These are phyloP conservation scores for Hyperopisus bebe DNA, from an alignment of 2,113 vertebrate genomes.

Conservation along the genomic window DNA sequence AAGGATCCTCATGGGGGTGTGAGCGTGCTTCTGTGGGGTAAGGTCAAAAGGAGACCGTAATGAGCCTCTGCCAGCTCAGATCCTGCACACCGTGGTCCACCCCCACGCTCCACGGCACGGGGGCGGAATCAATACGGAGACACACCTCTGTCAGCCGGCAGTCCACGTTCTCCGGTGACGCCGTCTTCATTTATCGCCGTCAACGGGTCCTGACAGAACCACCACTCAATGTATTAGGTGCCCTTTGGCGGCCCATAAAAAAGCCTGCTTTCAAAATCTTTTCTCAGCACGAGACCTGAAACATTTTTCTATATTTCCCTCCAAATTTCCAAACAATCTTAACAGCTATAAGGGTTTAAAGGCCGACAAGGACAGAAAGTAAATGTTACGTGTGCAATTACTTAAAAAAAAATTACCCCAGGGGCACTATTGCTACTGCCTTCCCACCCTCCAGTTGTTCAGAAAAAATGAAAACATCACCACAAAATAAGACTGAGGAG, in stretches of 20 bases:
- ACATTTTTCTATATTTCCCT: background rate
- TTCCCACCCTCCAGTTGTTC: background rate
- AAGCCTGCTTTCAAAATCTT: background rate
- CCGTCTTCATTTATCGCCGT: conserved; percentile 1
- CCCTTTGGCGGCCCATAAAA: background rate
- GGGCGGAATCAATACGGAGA: background rate
- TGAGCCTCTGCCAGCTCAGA: conserved; percentile 2
- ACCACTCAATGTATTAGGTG: background rate
- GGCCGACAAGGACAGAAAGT: background rate
- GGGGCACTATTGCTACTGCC: background rate
- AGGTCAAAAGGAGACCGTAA: conserved; percentile 46
- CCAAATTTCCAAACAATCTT: background rate
- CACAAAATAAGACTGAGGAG: background rate
- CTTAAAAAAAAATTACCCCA: background rate
- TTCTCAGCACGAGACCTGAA: background rate
- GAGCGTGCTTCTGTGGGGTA: background rate
- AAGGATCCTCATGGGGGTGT: conserved; percentile 37
- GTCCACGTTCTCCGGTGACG: background rate
- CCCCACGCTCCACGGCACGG: background rate
- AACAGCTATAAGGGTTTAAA: background rate
- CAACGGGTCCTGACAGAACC: background rate
- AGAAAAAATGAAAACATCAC: background rate
- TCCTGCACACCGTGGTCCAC: background rate
- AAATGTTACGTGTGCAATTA: background rate
- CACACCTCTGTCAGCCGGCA: background rate